Evolutionary conservation across 2,113 vertebrate genomes (phyloP), one percentile per base, ranked within the genome.

Genomic region (Isurus oxyrinchus): DNA sequence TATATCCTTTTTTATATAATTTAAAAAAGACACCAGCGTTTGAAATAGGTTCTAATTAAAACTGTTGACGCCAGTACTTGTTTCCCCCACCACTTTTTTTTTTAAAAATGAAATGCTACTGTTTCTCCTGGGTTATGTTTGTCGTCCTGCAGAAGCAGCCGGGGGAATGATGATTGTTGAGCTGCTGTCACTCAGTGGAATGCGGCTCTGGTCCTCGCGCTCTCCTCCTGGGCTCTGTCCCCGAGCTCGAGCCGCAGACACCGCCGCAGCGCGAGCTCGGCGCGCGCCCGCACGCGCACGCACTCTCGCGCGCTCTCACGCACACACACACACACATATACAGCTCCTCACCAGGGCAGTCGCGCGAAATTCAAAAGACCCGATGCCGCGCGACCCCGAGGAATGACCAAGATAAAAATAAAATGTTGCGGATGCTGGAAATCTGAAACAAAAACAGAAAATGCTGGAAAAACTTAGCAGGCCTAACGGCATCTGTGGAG

Each of bases 161-260:
- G 31, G 1, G 5, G 2, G 23, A 40, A 25, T 11, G 94, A 72
- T 55, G 66, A 35, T 27, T 1, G 40, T 14, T 13, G 21, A 53
- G 23, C 63, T 19, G 19, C 35, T 19, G n/a, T 69, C 93, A 44
- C 35, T 94, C 93, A 95, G 63, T 44, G 2, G 23, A 25, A 69
- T 67, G 93, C 61, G 63, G 93, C 21, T 49, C 94, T 95, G 94
- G 40, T 95, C 94, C 94, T 95, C 94, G 40, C 94, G 11, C 94
- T 69, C 94, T 69, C 94, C 67, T 76, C 66, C 67, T 27, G 5
- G 63, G 3, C 55, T 95, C 94, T 72, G 25, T 49, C 94, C 63
- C 44, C 55, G 49, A 53, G 63, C 66, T 53, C 94, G 14, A 63
- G 59, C 94, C 40, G 66, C 61, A 95, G 93, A 67, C 44, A 55